Evolutionary conservation across 2,888 invertebrate species (phyloP).

Genomic region (Balanococcus diminutus): DNA sequence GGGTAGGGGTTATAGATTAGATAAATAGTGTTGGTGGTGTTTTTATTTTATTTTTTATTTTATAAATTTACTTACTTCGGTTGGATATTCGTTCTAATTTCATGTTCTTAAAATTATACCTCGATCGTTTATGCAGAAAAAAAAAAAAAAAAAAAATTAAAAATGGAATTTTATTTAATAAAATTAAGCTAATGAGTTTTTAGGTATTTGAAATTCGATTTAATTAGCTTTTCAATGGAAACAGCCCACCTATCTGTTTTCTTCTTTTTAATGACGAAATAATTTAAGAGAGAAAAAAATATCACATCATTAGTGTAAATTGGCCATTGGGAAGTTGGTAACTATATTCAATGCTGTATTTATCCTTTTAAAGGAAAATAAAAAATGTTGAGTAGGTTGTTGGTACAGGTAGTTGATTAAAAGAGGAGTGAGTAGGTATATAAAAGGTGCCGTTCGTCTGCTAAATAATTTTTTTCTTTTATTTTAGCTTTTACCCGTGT

Average conservation of each 20-base stretch:
- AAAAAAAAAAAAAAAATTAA: too few relatives aligned
- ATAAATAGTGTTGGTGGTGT: too few relatives aligned
- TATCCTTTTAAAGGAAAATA: neutral
- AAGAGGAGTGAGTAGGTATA: too few relatives aligned
- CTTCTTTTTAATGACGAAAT: constrained; percentile 21
- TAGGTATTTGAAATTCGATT: neutral
- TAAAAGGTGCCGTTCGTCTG: neutral
- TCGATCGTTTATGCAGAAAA: too few relatives aligned
- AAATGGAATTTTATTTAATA: too few relatives aligned
- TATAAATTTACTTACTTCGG: too few relatives aligned
- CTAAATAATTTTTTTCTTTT: neutral
- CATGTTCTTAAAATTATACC: too few relatives aligned
- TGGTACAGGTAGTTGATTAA: neutral
- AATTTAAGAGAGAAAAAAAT: constrained; percentile 1
- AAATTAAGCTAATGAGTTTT: neutral
- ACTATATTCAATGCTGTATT: neutral
- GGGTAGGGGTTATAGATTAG: too few relatives aligned
- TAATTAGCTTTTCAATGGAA: neutral
- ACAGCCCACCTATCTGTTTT: neutral
- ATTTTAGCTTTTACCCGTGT: too few relatives aligned
- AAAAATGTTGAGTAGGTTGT: neutral
- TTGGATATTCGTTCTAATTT: too few relatives aligned
- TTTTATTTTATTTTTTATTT: too few relatives aligned
- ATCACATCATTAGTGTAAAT: neutral
- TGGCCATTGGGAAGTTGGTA: neutral